These are phyloP conservation scores for Baryphthengus martii DNA, from an alignment of 2,113 vertebrate species.

Conservation along the genomic window DNA sequence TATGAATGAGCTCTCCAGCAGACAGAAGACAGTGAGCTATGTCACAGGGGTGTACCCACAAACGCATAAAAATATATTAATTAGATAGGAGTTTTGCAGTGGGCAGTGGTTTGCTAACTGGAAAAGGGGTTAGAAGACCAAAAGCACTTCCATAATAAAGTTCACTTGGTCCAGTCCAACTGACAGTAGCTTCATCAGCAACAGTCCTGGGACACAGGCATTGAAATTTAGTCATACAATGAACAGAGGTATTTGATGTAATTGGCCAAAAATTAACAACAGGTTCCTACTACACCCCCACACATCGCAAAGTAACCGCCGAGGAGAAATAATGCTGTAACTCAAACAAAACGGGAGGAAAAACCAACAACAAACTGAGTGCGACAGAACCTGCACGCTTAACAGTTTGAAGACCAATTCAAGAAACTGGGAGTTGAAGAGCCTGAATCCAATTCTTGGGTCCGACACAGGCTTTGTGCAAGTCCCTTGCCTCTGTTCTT, in stretches of 20 bases:
- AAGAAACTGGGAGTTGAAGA: neutral
- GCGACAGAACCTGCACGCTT: neutral
- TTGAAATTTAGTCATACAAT: neutral
- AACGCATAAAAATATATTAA: neutral
- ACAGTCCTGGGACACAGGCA: neutral
- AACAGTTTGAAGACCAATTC: too few species aligned
- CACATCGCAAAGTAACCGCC: neutral
- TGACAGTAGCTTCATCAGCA: neutral
- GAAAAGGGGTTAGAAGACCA: neutral
- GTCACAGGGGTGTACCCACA: neutral
- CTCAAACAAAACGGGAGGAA: neutral
- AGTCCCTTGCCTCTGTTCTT: neutral
- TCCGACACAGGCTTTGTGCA: neutral
- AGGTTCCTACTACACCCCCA: neutral
- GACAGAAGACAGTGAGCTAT: neutral
- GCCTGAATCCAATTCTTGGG: neutral
- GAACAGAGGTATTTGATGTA: neutral
- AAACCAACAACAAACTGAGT: neutral
- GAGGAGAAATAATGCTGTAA: neutral
- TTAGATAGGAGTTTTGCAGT: neutral
- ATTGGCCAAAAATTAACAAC: neutral
- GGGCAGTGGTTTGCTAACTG: neutral
- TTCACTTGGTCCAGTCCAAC: neutral
- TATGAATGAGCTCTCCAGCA: neutral
- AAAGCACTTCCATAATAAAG: neutral